Evolutionary conservation across 2,113 vertebrate genomes (phyloP).

Genomic region (Delphinus delphis): DNA sequence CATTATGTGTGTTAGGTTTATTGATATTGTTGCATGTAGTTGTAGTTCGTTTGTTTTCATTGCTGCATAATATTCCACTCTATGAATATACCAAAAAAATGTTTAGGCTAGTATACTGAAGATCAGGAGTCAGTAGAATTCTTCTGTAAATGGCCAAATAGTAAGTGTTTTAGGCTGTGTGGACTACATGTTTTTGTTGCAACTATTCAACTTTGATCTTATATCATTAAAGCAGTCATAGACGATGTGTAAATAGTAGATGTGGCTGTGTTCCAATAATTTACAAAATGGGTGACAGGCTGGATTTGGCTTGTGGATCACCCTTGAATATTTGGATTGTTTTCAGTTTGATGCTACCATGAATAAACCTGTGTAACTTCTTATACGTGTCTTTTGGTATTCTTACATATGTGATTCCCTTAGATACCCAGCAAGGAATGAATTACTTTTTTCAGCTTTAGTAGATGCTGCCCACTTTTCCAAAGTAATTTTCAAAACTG

Average conservation of each 20-base stretch:
- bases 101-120: background rate
- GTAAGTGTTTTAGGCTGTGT: background rate
- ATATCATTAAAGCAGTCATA: background rate
- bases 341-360: background rate
- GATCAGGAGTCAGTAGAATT: background rate
- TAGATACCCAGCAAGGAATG: background rate
- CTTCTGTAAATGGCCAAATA: background rate
- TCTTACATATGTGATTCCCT: background rate
- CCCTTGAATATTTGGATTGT: background rate
- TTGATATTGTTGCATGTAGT: background rate
- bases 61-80: background rate
- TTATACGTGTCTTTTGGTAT: background rate
- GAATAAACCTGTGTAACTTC: background rate
- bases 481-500: conserved; percentile 10
- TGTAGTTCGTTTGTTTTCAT: background rate
- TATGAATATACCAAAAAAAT: background rate
- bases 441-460: background rate
- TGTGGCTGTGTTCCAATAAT: background rate
- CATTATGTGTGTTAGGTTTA: background rate
- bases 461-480: background rate
- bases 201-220: background rate
- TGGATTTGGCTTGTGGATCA: background rate
- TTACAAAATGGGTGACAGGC: background rate
- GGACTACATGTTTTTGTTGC: background rate
- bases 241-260: background rate